These are phyloP conservation scores for Champsocephalus gunnari DNA, from an alignment of 2,797 vertebrate species.

Conservation along the genomic window DNA sequence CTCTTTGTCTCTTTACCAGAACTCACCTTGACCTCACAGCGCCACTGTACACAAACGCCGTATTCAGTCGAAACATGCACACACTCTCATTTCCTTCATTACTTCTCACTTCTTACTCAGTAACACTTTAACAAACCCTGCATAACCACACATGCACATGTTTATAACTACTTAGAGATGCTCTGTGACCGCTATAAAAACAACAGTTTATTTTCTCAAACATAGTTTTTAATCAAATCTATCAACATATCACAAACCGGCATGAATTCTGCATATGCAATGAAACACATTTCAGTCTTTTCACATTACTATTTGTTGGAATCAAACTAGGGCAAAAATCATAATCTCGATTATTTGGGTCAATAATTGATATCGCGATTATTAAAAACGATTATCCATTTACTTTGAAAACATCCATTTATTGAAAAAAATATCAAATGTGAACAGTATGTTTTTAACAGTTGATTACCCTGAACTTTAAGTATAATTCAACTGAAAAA, in stretches of 20 bases:
- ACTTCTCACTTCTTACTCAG: conserved; percentile 43
- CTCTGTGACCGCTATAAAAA: neutral
- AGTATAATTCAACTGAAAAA: no score
- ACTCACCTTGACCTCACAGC: conserved; percentile 63
- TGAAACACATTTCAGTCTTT: neutral
- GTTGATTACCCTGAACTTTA: no score
- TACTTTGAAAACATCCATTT: no score
- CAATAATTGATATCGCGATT: no score
- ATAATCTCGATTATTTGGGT: no score
- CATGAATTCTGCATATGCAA: neutral
- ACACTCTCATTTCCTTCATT: conserved; percentile 22
- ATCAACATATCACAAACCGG: neutral
- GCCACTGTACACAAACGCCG: conserved; percentile 23
- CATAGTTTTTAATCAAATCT: neutral
- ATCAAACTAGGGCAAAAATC: neutral
- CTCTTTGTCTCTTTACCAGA: conserved; percentile 33
- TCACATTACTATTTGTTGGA: neutral
- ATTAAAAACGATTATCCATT: no score
- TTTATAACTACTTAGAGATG: neutral
- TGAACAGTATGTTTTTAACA: no score
- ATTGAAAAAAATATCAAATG: no score
- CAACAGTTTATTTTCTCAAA: neutral
- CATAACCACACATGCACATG: neutral
- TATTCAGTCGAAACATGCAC: conserved; percentile 10
- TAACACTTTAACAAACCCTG: neutral